Evolutionary conservation across 2,797 vertebrate species (phyloP), one percentile per base, ranked within the genome.

Genomic region (Liparis tanakae): DNA sequence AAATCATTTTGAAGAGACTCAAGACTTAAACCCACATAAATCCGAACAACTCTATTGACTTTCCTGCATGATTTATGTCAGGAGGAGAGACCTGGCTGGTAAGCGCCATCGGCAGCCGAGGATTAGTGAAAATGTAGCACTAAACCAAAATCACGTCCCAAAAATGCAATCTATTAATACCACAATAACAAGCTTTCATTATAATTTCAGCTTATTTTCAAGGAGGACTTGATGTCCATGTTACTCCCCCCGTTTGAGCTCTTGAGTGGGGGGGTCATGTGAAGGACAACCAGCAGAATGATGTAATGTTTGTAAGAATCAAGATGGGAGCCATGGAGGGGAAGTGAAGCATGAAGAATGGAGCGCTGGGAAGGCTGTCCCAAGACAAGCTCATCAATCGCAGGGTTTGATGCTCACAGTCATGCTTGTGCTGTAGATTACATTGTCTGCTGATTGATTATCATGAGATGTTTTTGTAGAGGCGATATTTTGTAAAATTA

Each of bases 11-110:
- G 58, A 80, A 67, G 81, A 80, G 82, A 86, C 59, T 39, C 80
- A 81, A 73, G 79, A 85, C 78, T 82, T 79, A 86, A 78, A 85
- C 62, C 68, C 59, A 70, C 87, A 89, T 94, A 91, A 92, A 93
- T 93, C 88, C 84, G 63, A 83, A 85, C 87, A 90, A 86, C 80
- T 89, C 75, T 90, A 92, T 92, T 90, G 90, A 89, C 88, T 92
- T 89, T 75, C 34, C 72, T n/a, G 10, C 57, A 66, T 89, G 88
- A 92, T 92, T 90, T 89, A 92, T 82, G 53, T 82, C 72, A 55
- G 41, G 43, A 76, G 76, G 33, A 68, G 73, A 76, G 72, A 85
- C 73, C 70, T 81, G 83, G 83, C 85, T 80, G 79, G 74, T 74
- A 76, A 86, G 78, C 79, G 55, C 69, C 79, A 70, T 82, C 82